A percentile compares a stretch with the other conserved stretches of the same genome.
Conservation (phyloP, 2,888 invertebrate genomes). For the Catocala fraxini region DNA sequence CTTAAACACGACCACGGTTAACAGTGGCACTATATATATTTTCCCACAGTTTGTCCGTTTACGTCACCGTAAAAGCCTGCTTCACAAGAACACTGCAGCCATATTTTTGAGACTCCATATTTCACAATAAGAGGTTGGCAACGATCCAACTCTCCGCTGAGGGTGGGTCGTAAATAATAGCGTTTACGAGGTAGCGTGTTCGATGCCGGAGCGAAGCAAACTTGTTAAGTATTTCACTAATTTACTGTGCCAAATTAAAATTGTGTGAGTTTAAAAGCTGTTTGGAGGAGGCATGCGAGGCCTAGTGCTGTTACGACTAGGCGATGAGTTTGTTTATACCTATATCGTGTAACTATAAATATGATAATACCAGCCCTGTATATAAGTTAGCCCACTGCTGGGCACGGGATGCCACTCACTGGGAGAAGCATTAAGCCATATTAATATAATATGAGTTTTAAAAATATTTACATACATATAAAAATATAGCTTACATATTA, state of each 20-base stretch:
- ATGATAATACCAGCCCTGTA: no score
- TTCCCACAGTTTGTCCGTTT: background rate
- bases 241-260: conserved; percentile 45
- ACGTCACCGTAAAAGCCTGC: conserved; percentile 5
- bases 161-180: conserved; percentile 37
- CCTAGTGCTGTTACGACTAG: no score
- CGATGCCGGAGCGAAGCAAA: conserved; percentile 39
- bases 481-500: no score
- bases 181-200: conserved; percentile 43
- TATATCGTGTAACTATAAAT: no score
- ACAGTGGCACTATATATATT: background rate
- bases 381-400: no score
- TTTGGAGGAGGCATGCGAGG: no score
- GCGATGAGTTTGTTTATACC: no score
- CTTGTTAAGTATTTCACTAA: conserved; percentile 48
- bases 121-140: conserved; percentile 34
- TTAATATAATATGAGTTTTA: no score
- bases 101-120: conserved; percentile 20
- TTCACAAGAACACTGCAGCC: background rate
- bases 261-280: conserved; percentile 7
- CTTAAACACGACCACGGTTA: no score
- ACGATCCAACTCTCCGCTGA: conserved; percentile 20
- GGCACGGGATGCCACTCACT: no score
- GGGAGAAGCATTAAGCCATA: no score
- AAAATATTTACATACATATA: no score